phyloP scores from a whole-genome alignment of 2,113 vertebrate species.

The Nesogale talazaci region DNA sequence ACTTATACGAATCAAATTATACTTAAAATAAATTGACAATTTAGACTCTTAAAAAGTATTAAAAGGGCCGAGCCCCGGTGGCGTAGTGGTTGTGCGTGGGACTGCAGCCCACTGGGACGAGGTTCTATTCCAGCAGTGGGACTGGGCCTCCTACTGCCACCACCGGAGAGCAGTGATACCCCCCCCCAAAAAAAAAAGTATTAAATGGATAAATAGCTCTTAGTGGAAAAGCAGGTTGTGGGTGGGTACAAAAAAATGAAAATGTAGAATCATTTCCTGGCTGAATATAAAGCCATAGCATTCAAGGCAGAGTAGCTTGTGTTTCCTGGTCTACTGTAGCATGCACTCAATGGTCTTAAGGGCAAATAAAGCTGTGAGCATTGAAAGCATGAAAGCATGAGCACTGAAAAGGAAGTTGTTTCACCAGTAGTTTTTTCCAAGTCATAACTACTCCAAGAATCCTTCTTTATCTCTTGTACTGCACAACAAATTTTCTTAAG shows the following conservation, averaged over 20 bases:
- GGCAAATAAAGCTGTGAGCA: background rate
- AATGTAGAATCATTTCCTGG: background rate
- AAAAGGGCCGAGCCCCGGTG: too few relatives aligned
- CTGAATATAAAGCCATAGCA: background rate
- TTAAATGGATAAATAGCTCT: background rate
- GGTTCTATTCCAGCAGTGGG: too few relatives aligned
- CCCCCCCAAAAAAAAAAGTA: too few relatives aligned
- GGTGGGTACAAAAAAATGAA: background rate
- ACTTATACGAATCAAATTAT: slow-evolving; percentile 36
- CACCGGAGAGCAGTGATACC: too few relatives aligned
- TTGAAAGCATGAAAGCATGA: background rate
- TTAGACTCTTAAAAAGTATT: background rate
- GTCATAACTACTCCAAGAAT: background rate
- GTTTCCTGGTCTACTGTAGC: background rate
- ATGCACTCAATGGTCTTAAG: background rate
- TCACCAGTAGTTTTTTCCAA: background rate
- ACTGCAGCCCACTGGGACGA: too few relatives aligned
- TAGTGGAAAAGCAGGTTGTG: background rate
- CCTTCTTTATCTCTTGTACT: background rate
- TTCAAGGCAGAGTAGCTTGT: background rate
- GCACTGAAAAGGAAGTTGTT: background rate
- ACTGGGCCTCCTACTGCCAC: too few relatives aligned
- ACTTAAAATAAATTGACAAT: background rate
- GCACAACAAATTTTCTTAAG: background rate
- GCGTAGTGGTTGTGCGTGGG: too few relatives aligned